These are phyloP conservation scores for Pipa parva DNA, from an alignment of 2,113 vertebrate genomes.

Conservation along the genomic window DNA sequence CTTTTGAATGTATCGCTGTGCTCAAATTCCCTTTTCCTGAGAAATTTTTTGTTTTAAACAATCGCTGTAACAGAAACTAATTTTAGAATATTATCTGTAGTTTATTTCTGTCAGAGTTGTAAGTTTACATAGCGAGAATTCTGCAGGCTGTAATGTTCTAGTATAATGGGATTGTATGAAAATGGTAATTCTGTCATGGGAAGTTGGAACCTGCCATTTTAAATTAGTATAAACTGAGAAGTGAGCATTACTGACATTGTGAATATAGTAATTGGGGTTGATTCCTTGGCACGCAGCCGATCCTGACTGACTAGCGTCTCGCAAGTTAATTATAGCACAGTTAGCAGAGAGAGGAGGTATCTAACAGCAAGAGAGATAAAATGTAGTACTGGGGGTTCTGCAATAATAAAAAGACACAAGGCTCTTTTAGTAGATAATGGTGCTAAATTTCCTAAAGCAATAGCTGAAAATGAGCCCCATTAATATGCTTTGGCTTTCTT, in stretches of 20 bases:
- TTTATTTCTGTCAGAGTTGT: conserved; percentile 44
- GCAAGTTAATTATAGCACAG: conserved; percentile 76
- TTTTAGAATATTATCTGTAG: conserved; percentile 51
- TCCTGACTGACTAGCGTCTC: conserved; percentile 65
- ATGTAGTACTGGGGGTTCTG: conserved; percentile 49
- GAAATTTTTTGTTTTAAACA: conserved; percentile 1
- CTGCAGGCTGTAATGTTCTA: conserved; percentile 32
- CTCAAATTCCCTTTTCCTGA: neutral
- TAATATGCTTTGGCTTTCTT: conserved; percentile 18
- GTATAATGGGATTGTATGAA: conserved; percentile 47
- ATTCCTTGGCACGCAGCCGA: conserved; percentile 72
- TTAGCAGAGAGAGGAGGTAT: conserved; percentile 60
- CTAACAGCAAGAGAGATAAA: conserved; percentile 49
- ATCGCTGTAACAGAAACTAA: conserved; percentile 47
- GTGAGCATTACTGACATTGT: conserved; percentile 74
- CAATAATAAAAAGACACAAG: conserved; percentile 29
- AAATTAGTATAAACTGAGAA: conserved; percentile 70
- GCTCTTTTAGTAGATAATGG: conserved; percentile 18
- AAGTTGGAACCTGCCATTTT: conserved; percentile 71
- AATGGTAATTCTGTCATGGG: conserved; percentile 55
- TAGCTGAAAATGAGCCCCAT: conserved; percentile 28
- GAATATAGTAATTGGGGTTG: conserved; percentile 82
- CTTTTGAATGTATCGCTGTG: neutral
- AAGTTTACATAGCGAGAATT: conserved; percentile 51
- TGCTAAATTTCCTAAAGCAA: conserved; percentile 34